These are phyloP conservation scores for Arge pagana DNA, from an alignment of 2,888 invertebrate genomes.

Conservation along the genomic window DNA sequence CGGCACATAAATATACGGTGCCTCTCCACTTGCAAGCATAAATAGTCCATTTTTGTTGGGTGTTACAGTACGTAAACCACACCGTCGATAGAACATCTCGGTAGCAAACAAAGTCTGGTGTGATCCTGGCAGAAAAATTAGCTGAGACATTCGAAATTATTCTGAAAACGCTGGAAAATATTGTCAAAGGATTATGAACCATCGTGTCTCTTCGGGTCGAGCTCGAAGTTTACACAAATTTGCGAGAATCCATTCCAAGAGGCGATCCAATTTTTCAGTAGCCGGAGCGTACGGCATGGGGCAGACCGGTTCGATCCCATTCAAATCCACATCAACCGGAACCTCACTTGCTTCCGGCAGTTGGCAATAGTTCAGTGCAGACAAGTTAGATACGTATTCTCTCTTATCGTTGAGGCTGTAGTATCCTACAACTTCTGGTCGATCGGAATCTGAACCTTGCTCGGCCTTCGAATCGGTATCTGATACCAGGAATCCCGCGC, in stretches of 20 bases:
- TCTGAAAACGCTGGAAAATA: too few relatives aligned
- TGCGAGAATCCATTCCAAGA: conserved; percentile 63
- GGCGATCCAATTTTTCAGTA: conserved; percentile 60
- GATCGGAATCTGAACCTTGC: conserved; percentile 28
- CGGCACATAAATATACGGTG: conserved; percentile 73
- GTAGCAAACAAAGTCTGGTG: conserved; percentile 68
- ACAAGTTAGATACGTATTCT: conserved; percentile 44
- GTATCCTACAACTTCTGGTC: conserved; percentile 63
- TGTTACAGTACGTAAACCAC: conserved; percentile 72
- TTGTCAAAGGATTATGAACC: too few relatives aligned
- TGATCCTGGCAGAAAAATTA: conserved; percentile 39
- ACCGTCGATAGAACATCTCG: conserved; percentile 72
- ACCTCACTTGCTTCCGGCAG: conserved; percentile 41
- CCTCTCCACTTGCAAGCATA: conserved; percentile 66
- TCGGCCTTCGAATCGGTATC: neutral
- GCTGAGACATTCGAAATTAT: too few relatives aligned
- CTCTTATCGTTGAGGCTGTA: conserved; percentile 60
- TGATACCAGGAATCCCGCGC: too few relatives aligned
- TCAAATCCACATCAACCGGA: conserved; percentile 59
- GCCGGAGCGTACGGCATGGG: conserved; percentile 40
- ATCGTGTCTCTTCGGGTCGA: conserved; percentile 6
- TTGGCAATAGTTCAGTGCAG: conserved; percentile 61
- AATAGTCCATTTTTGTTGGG: conserved; percentile 68
- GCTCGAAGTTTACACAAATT: conserved; percentile 43
- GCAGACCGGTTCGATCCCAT: conserved; percentile 56